Base-by-base conservation (phyloP, 2,797 vertebrate species). In the Octomys mimax region DNA sequence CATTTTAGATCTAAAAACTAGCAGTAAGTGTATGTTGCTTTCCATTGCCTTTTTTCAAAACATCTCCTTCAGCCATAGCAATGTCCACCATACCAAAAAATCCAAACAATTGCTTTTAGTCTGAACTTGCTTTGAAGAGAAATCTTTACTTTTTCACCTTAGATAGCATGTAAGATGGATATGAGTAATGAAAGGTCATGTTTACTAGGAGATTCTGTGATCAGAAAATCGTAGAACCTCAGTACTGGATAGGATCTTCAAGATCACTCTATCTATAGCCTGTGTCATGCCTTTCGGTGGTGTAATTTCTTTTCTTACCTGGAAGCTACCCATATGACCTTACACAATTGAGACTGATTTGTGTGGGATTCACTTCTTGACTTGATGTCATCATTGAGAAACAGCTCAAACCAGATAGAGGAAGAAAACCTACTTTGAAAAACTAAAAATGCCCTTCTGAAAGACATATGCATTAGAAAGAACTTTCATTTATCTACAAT, bases 271-370 rank as follows among this genome's bases (percentile, higher is more conserved):
- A 73, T 81, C 54, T 66, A 54, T 42, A 9, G 0, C 0, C 7
- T 21, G 12, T 22, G 6, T 21, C n/a, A 28, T 33, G 24, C 21
- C 42, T 95, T 75, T 94, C 49, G 62, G 78, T 13, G 71, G 62
- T 42, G 26, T 13, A 59, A 90, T 92, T 92, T 95, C 36, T 10
- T 96, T 89, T 93, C 78, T 77, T 71, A 88, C 52, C 68, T 61
- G 3, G 22, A 94, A 97, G 81, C 42, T 54, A 66, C 78, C 54
- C 92, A 4, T 26, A 18, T 87, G 73, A 92, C 77, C 61, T 91
- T 83, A 88, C 89, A 89, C 33, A 92, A 87, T 2, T 33, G 71
- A 95, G 46, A 87, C 19, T 61, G 49, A 89, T 93, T 84, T 75
- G 6, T 75, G 62, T 49, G 64, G 66, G 28, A 57, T 13, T n/a